Base-by-base conservation (phyloP, 1,140 invertebrate species). In the Portunus trituberculatus region DNA sequence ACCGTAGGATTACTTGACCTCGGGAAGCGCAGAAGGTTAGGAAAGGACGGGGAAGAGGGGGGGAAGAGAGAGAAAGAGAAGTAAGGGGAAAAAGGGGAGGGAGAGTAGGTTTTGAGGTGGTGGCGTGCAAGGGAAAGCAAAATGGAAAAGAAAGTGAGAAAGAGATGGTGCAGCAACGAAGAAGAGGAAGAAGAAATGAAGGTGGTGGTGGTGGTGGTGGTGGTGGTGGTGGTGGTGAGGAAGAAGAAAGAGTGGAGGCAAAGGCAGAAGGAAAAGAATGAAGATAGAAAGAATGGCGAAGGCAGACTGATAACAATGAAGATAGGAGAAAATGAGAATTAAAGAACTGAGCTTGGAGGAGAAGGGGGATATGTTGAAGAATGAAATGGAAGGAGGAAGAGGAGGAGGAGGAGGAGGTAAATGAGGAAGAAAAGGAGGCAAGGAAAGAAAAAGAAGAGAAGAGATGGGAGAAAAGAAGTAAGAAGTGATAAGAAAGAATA, bases 1-100 rank as follows among this genome's bases (percentile, higher is more conserved):
- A 76, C 67, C 67, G 67, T 25, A 76, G 67, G 67, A 76, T 76
- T 76, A 76, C 25, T 76, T 76, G 67, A 76, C 67, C 67, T 76
- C 67, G 67, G 67, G 67, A n/a, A n/a, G 20, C 20, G 20, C 20
- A 76, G 67, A 20, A 76, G 67, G 1, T 8, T n/a, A n/a, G 20
- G n/a, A n/a, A 25, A 76, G 67, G n/a, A 25, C 0, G 67, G 8
- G 67, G n/a, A 8, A n/a, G 67, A 76, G 25, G 8, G 67, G n/a
- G 16, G 8, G 67, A 76, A n/a, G 67, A 76, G 25, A n/a, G 67
- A 76, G 67, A n/a, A 25, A 76, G 16, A n/a, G 67, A 76, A 8
- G 8, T 8, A 76, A 25, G 8, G n/a, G 8, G 20, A 10, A 59
- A 25, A 76, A n/a, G n/a, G 25, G n/a, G 67, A n/a, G 25, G 8